These are phyloP conservation scores for Invenusta paracnida DNA, from an alignment of 2,888 invertebrate species.

Conservation along the genomic window DNA sequence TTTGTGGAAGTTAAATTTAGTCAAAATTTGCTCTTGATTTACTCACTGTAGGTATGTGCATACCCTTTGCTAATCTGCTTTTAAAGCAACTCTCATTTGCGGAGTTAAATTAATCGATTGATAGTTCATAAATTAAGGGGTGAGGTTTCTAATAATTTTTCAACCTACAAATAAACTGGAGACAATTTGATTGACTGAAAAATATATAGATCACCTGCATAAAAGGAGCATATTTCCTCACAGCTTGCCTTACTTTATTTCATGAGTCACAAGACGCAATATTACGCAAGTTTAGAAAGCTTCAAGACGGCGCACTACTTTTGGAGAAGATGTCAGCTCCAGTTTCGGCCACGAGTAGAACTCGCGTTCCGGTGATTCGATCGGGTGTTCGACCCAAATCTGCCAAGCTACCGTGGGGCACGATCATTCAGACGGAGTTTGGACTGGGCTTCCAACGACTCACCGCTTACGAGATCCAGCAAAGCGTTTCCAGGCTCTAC, in stretches of 20 bases:
- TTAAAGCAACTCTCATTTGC: no score
- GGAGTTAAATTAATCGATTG: no score
- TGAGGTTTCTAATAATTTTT: no score
- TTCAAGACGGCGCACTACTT: constrained; percentile 65
- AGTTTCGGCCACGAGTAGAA: constrained; percentile 4
- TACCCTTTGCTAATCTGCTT: no score
- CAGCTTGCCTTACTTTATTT: constrained; percentile 39
- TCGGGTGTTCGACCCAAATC: constrained; percentile 55
- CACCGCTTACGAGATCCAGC: constrained; percentile 56
- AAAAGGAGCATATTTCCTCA: constrained; percentile 41
- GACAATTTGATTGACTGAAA: no score
- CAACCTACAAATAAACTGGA: no score
- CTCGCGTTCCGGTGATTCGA: constrained; percentile 47
- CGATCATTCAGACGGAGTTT: constrained; percentile 57
- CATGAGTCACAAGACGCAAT: constrained; percentile 71
- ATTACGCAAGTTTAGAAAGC: constrained; percentile 81
- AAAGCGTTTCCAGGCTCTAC: constrained; percentile 53
- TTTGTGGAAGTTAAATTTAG: no score
- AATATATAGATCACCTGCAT: no score
- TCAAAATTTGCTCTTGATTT: no score
- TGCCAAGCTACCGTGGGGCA: constrained; percentile 57
- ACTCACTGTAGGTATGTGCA: no score
- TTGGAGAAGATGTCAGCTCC: no score
- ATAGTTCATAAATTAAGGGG: no score
- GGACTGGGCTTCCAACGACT: constrained; percentile 57